phyloP scores from a whole-genome alignment of 1,140 invertebrate species.

The Trichomalopsis sarcophagae region DNA sequence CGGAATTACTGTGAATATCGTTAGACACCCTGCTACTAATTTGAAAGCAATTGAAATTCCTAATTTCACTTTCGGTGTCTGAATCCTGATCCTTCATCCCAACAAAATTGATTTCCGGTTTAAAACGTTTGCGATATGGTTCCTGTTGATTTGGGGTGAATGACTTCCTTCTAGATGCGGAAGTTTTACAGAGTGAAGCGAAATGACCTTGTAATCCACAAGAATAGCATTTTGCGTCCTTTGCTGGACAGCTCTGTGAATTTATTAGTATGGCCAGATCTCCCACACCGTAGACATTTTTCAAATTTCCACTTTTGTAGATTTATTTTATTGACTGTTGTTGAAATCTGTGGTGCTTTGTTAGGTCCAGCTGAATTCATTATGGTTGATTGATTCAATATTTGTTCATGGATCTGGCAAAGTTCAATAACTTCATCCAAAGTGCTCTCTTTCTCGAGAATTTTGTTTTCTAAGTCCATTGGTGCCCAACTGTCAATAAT shows the following conservation, averaged over 20 bases:
- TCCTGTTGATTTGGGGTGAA: background rate
- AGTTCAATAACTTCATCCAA: conserved; percentile 39
- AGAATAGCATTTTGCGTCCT: conserved; percentile 16
- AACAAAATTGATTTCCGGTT: background rate
- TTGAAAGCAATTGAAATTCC: conserved; percentile 4
- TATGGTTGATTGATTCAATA: background rate
- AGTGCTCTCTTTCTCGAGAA: conserved; percentile 53
- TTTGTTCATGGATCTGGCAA: conserved; percentile 15
- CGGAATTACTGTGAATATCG: too few species aligned
- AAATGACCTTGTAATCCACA: conserved; percentile 31
- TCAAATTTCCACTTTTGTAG: background rate
- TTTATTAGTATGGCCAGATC: background rate
- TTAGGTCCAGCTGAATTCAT: background rate
- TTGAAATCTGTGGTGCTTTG: background rate
- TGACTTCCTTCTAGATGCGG: too few species aligned
- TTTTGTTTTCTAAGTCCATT: conserved; percentile 53
- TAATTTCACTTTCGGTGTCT: background rate
- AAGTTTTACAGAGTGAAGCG: background rate
- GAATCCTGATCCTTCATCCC: background rate
- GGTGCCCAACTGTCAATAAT: conserved; percentile 54
- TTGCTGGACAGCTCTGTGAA: conserved; percentile 5
- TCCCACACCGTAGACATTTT: conserved; percentile 21
- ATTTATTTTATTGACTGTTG: background rate
- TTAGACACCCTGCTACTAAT: background rate
- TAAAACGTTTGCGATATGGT: background rate